Evolutionary conservation across 2,797 vertebrate genomes (phyloP), one percentile per base, ranked within the genome.

Genomic region (Cossypha dichroa): DNA sequence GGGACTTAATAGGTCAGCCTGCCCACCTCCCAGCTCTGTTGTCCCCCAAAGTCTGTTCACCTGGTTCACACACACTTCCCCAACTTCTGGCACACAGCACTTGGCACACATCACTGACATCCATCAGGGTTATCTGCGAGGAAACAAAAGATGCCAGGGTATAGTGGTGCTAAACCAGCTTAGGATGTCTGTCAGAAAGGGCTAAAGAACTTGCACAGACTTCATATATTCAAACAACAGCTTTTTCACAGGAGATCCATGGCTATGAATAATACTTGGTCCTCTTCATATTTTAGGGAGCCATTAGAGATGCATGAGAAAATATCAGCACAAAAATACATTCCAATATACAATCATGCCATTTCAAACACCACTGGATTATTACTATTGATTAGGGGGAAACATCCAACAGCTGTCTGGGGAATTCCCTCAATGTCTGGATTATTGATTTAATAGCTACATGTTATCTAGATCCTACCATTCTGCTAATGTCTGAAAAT

Each of bases 361-460:
- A 68, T 90, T 90, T 73, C 87, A 91, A 91, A 90, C 67, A 82
- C 69, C 49, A 60, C 0, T 90, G 91, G 91, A 92, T 96, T 95
- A 96, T 92, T 90, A 93, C 59, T 73, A 67, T 79, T 85, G 91
- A 95, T 95, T 93, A 94, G 59, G n/a, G 48, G 58, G 38, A 90
- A 92, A 91, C 92, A 90, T 36, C 67, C 70, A 94, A 76, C 91
- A 96, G 93, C 90, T 96, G 94, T 92, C 93, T 88, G 66, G 76
- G 86, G 85, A 94, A 94, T 92, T 76, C 73, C 91, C 85, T 90
- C 6, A 0, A 22, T 49, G 55, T 84, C 89, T 86, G 95, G 91
- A 93, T 94, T 96, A 96, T 76, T 91, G 76, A 90, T 96, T 96
- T 95, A 96, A 95, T 81, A 94, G 84, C 91, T 76, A 86, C 55